These are phyloP conservation scores for Chascanopsetta lugubris DNA, from an alignment of 2,113 vertebrate species.

Conservation along the genomic window DNA sequence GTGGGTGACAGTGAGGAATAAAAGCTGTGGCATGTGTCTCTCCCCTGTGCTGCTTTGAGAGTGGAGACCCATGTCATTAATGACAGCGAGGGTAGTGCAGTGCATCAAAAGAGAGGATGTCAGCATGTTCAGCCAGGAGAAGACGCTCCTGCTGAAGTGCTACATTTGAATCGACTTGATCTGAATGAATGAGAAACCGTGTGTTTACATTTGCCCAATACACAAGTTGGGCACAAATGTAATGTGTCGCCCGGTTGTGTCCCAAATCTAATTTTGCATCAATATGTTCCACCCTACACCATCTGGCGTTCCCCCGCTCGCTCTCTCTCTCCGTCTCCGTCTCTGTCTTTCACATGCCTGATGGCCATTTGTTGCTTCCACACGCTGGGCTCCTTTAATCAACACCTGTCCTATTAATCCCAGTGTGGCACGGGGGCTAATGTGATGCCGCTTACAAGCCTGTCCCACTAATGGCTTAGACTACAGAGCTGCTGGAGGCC, in stretches of 20 bases:
- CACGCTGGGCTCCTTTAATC: slow-evolving; percentile 75
- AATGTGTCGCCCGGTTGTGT: slow-evolving; percentile 59
- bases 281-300: slow-evolving; percentile 74
- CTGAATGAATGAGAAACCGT: slow-evolving; percentile 7
- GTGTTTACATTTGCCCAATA: slow-evolving; percentile 40
- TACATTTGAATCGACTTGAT: slow-evolving; percentile 8
- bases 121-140: slow-evolving; percentile 26
- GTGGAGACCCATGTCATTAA: slow-evolving; percentile 39
- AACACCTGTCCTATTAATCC: slow-evolving; percentile 84
- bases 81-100: slow-evolving; percentile 21
- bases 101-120: slow-evolving; percentile 35
- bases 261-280: slow-evolving; percentile 79
- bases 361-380: slow-evolving; percentile 67
- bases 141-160: slow-evolving; percentile 2
- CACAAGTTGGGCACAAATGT: slow-evolving; percentile 24
- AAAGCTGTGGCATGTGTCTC: slow-evolving; percentile 15
- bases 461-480: slow-evolving; percentile 68
- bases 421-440: slow-evolving; percentile 74
- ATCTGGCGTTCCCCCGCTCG: slow-evolving; percentile 68
- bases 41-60: slow-evolving; percentile 42
- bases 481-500: slow-evolving; percentile 58
- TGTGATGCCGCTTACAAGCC: slow-evolving; percentile 70
- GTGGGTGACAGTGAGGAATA: slow-evolving; percentile 14
- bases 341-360: slow-evolving; percentile 44
- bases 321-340: slow-evolving; percentile 23